Evolutionary conservation across 1,140 invertebrate species (phyloP), one percentile per base, ranked within the genome.

Genomic region (Drosophila triauraria): DNA sequence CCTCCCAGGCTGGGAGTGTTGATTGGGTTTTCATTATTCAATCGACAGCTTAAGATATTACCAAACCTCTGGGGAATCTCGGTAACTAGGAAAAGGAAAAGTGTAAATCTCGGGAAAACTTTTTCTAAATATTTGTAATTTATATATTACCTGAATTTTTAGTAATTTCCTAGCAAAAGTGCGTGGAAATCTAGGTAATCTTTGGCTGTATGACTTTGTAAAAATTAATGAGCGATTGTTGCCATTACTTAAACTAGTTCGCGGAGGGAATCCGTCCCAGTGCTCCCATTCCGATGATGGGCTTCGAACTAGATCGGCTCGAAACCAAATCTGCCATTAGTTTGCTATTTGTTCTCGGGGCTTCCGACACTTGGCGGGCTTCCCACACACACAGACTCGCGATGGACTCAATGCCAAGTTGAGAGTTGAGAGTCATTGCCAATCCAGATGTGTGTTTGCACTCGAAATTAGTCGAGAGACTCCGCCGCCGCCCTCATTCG

Each of bases 391-490:
- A 44, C 38, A 35, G 15, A 35, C 30, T 5, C 32, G 7, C 17
- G 30, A 46, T 12, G 42, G 8, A 63, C 23, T 63, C 60, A 63
- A 54, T 63, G 40, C 40, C 40, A 27, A 57, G 53, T 57, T 59
- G 25, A 23, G 48, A 57, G 60, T 23, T 48, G 40, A 46, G 46
- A 72, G 70, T 63, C 72, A 71, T 77, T 54, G 56, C 63, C 82
- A 85, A 85, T 81, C 47, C 54, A 40, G 62, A 85, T 75, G 72
- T 80, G 62, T 80, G 76, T 84, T 84, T 85, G 78, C 74, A 74
- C 81, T 78, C 50, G 50, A 62, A 72, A 81, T 81, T 85, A 77
- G 78, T 50, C 62, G 38, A 62, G 54, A 74, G 83, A 30, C 27
- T 5, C 27, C 27, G 48, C 56, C 40, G 63, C 47, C 69, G 75